These are phyloP conservation scores for Sipunculus nudus DNA, from an alignment of 2,888 invertebrate genomes.

Conservation along the genomic window DNA sequence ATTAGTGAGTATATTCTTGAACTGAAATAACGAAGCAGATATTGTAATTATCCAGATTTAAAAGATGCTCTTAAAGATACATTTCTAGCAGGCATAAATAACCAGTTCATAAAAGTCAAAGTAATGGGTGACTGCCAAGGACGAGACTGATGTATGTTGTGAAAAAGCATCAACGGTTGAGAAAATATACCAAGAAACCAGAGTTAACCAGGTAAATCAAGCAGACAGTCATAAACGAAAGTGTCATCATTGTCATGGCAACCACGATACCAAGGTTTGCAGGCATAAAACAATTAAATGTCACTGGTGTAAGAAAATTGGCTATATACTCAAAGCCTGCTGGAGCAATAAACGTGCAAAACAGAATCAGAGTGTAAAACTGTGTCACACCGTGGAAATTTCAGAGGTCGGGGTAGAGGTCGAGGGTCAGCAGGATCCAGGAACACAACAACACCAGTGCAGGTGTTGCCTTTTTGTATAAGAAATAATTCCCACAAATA, in stretches of 20 bases:
- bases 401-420: neutral
- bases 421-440: neutral
- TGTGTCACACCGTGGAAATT: neutral
- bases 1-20: neutral
- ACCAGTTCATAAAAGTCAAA: neutral
- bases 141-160: neutral
- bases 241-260: constrained; percentile 2
- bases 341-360: too few species aligned
- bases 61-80: constrained; percentile 1
- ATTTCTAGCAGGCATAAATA: neutral
- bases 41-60: neutral
- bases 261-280: neutral
- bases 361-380: neutral
- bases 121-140: neutral
- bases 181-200: neutral
- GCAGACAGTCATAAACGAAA: neutral
- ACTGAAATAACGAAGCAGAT: neutral
- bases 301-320: neutral
- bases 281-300: neutral
- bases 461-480: neutral
- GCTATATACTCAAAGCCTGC: neutral
- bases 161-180: neutral
- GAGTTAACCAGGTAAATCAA: neutral
- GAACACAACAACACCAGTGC: neutral
- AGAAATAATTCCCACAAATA: neutral